phyloP scores from a whole-genome alignment of 2,113 vertebrate species.

The Chloropsis hardwickii region DNA sequence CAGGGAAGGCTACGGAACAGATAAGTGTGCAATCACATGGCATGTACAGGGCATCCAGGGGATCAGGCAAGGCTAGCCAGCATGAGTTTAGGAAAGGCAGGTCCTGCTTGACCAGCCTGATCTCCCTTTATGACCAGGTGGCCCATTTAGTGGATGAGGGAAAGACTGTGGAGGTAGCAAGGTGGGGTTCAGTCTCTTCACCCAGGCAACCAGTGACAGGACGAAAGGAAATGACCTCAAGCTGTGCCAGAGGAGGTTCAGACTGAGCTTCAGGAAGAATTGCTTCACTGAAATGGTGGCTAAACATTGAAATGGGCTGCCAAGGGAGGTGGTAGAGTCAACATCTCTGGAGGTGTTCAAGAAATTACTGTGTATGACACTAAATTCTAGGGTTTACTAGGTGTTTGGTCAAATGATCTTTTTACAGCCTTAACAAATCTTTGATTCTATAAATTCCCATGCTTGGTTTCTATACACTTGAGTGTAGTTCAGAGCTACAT shows the following conservation, averaged over 20 bases:
- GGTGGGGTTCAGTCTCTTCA: not conserved
- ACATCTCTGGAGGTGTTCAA: not conserved
- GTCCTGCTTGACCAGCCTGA: not conserved
- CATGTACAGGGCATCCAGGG: not conserved
- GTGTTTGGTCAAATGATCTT: not conserved
- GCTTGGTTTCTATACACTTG: not conserved
- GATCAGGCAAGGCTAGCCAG: not conserved
- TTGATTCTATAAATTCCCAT: not conserved
- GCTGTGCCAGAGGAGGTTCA: not conserved
- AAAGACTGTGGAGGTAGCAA: not conserved
- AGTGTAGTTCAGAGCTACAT: not conserved
- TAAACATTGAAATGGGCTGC: not conserved
- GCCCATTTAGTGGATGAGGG: not conserved
- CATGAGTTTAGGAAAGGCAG: not conserved
- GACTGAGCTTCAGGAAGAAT: not conserved
- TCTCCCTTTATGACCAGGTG: not conserved
- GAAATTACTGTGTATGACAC: accelerated
- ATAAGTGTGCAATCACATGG: not conserved
- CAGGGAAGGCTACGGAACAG: not conserved
- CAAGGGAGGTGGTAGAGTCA: not conserved
- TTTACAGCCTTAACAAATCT: not conserved
- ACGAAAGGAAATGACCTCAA: not conserved
- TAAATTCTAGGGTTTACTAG: not conserved
- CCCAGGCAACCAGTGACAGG: not conserved
- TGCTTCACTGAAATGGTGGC: not conserved